A percentile compares a stretch with the other conserved stretches of the same genome.
phyloP scores from a whole-genome alignment of 2,113 vertebrate species.

The Alethe diademata region DNA sequence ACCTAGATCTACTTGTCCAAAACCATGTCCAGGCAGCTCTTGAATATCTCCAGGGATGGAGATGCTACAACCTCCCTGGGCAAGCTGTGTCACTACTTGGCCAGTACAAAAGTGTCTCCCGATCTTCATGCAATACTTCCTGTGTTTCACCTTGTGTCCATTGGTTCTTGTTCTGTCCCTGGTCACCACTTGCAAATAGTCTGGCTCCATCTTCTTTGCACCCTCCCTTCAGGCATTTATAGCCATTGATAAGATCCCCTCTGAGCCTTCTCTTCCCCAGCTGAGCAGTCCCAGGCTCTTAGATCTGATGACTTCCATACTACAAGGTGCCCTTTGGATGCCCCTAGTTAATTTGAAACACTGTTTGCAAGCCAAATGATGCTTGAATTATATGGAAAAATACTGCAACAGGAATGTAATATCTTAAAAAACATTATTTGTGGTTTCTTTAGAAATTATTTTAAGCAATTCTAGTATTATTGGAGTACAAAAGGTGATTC shows the following conservation, averaged over 20 bases:
- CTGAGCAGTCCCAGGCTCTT: neutral
- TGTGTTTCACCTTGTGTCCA: neutral
- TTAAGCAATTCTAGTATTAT: neutral
- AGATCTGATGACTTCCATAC: neutral
- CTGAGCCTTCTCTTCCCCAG: neutral
- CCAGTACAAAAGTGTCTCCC: neutral
- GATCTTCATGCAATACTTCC: neutral
- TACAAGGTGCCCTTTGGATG: neutral
- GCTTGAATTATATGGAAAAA: neutral
- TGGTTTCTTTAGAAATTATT: neutral
- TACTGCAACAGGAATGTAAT: neutral
- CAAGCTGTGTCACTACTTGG: neutral
- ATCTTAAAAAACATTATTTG: neutral
- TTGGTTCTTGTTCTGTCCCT: neutral
- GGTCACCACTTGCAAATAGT: neutral
- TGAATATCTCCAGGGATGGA: neutral
- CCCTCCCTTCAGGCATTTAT: neutral
- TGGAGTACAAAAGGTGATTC: neutral
- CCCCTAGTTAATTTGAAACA: neutral
- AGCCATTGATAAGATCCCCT: neutral
- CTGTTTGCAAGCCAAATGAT: neutral
- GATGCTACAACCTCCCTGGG: neutral
- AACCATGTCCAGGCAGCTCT: neutral
- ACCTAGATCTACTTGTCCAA: neutral
- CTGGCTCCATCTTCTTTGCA: neutral